Percentiles rank a stretch among this genome's conserved stretches.
Evolutionary conservation across 2,113 vertebrate species (phyloP).

Genomic region (Excalfactoria chinensis): DNA sequence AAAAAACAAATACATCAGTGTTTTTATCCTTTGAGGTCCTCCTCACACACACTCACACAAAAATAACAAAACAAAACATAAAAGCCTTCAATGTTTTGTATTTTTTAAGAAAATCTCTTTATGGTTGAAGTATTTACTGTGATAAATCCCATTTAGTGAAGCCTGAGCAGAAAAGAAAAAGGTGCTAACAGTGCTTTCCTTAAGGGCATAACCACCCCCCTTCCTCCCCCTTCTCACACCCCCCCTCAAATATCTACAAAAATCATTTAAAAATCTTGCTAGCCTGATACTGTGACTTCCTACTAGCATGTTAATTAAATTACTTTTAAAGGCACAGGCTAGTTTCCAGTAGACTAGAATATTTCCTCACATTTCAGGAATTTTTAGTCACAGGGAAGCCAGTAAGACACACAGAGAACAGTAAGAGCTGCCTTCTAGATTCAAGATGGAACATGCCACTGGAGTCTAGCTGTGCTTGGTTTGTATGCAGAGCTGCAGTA

Average conservation of each 20-base stretch:
- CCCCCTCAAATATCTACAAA: neutral
- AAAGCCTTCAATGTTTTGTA: neutral
- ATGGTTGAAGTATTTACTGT: neutral
- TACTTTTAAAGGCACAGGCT: neutral
- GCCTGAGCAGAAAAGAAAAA: neutral
- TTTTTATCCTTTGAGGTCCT: neutral
- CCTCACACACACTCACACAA: neutral
- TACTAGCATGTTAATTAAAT: neutral
- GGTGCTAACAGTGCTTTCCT: neutral
- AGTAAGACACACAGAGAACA: neutral
- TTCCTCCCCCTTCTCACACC: neutral
- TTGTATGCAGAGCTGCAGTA: neutral
- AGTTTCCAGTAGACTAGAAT: neutral
- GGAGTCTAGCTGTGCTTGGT: neutral
- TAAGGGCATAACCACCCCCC: neutral
- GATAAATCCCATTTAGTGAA: neutral
- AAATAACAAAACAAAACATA: neutral
- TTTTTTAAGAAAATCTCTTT: neutral
- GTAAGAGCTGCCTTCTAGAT: neutral
- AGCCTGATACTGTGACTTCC: neutral
- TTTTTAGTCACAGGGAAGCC: neutral
- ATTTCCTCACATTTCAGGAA: neutral
- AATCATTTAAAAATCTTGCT: neutral
- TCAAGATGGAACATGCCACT: fast-evolving
- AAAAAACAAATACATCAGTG: neutral